phyloP scores from a whole-genome alignment of 2,113 vertebrate species.

The Cromileptes altivelis region DNA sequence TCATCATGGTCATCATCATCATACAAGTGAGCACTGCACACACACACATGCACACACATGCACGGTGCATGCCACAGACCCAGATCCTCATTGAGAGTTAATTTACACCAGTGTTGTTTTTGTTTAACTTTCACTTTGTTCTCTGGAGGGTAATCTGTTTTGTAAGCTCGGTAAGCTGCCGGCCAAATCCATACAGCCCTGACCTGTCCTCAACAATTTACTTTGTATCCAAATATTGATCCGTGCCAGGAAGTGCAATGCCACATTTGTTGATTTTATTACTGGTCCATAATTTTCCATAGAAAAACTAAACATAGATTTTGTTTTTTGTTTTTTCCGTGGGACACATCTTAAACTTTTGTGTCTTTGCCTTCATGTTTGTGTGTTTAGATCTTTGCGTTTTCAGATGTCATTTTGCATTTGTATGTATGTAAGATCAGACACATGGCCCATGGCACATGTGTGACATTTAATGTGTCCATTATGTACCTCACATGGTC shows the following conservation, averaged over 20 bases:
- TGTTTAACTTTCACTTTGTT: conserved; percentile 63
- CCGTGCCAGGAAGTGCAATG: neutral
- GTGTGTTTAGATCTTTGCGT: conserved; percentile 3
- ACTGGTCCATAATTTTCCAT: neutral
- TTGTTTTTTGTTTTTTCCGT: too few relatives aligned
- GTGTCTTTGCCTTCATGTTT: neutral
- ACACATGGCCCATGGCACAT: neutral
- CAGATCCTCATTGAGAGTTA: conserved; percentile 59
- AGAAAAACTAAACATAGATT: neutral
- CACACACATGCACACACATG: neutral
- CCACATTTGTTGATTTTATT: conserved; percentile 9
- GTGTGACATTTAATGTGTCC: conserved; percentile 32
- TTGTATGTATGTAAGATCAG: neutral
- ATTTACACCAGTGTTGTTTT: conserved; percentile 80
- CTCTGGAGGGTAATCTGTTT: conserved; percentile 56
- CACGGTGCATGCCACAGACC: conserved; percentile 48
- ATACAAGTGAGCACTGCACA: conserved; percentile 37
- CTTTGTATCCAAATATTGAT: conserved; percentile 7
- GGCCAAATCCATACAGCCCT: conserved; percentile 34
- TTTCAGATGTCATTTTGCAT: neutral
- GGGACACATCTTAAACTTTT: neutral
- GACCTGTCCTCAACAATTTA: conserved; percentile 28
- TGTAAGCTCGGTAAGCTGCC: conserved; percentile 40
- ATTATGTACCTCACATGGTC: conserved; percentile 15
- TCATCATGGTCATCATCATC: conserved; percentile 79